Evolutionary conservation across 2,888 invertebrate genomes (phyloP).

Genomic region (Proisotoma minuta): DNA sequence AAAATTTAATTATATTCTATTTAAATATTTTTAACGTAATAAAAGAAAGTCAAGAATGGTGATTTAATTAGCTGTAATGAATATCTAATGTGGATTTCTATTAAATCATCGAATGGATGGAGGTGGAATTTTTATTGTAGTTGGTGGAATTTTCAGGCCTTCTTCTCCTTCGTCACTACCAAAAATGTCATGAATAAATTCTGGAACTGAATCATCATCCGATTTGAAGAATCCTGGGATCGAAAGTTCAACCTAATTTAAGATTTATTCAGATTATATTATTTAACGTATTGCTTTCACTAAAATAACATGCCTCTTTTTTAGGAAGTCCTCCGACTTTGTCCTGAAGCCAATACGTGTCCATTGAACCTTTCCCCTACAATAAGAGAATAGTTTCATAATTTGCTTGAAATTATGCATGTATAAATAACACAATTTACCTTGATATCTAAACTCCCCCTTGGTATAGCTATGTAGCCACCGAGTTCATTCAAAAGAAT

Average conservation of each 20-base stretch:
- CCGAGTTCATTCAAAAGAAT: conserved; percentile 55
- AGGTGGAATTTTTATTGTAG: conserved; percentile 3
- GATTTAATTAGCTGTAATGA: too few species aligned
- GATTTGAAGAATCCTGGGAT: conserved; percentile 47
- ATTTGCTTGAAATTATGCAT: not conserved
- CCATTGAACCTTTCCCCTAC: conserved; percentile 59
- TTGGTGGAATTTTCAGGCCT: conserved; percentile 5
- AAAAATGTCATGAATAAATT: conserved; percentile 43
- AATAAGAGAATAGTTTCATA: not conserved
- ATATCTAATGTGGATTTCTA: too few species aligned
- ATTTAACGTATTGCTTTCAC: too few species aligned
- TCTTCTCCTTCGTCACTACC: conserved; percentile 29
- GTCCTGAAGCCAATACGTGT: conserved; percentile 57
- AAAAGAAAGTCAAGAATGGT: too few species aligned
- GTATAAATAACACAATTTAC: conserved; percentile 20
- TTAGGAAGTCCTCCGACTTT: conserved; percentile 51
- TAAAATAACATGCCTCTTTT: too few species aligned
- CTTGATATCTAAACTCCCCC: conserved; percentile 46
- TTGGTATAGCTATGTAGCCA: conserved; percentile 49
- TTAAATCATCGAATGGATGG: too few species aligned
- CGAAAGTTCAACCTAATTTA: conserved; percentile 53
- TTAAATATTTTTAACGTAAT: too few species aligned
- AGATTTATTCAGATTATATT: too few species aligned
- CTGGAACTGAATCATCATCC: conserved; percentile 14
- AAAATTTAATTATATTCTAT: too few species aligned